Percentiles rank a stretch among this genome's conserved stretches.
Evolutionary conservation across 2,888 invertebrate genomes (phyloP).

Genomic region (Drepanosiphum platanoidis): DNA sequence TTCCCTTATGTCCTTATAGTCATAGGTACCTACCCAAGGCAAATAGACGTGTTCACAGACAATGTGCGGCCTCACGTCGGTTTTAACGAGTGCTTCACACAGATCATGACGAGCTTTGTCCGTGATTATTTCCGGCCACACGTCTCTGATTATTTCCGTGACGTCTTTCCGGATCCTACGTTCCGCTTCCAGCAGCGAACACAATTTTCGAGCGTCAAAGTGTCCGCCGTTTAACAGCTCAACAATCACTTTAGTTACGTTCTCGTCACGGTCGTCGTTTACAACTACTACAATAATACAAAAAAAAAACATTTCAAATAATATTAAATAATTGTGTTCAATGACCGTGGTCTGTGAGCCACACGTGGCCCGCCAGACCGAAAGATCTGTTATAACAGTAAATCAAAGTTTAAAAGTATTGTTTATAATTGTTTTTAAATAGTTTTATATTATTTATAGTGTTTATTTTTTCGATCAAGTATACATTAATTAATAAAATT

Average conservation of each 20-base stretch:
- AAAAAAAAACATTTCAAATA: background rate
- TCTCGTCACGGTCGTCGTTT: background rate
- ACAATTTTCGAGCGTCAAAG: background rate
- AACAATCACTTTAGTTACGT: background rate
- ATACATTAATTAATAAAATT: no score
- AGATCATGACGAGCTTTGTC: constrained; percentile 34
- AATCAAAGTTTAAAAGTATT: no score
- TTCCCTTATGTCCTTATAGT: background rate
- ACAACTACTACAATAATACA: no score
- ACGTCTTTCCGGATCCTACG: background rate
- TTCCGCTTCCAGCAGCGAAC: background rate
- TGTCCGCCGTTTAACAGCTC: constrained; percentile 28
- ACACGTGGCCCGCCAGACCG: no score
- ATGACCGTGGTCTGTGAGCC: no score
- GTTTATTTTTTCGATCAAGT: no score
- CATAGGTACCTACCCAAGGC: constrained; percentile 40
- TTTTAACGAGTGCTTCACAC: constrained; percentile 42
- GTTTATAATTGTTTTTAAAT: no score
- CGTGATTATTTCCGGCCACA: constrained; percentile 40
- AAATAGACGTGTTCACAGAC: constrained; percentile 24
- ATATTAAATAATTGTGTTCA: background rate
- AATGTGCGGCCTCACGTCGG: background rate
- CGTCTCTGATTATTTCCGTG: constrained; percentile 15
- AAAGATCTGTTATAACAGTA: no score
- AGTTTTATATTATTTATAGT: no score